Evolutionary conservation across 2,888 invertebrate genomes (phyloP), one percentile per base, ranked within the genome.

Genomic region (Furcula furcula): DNA sequence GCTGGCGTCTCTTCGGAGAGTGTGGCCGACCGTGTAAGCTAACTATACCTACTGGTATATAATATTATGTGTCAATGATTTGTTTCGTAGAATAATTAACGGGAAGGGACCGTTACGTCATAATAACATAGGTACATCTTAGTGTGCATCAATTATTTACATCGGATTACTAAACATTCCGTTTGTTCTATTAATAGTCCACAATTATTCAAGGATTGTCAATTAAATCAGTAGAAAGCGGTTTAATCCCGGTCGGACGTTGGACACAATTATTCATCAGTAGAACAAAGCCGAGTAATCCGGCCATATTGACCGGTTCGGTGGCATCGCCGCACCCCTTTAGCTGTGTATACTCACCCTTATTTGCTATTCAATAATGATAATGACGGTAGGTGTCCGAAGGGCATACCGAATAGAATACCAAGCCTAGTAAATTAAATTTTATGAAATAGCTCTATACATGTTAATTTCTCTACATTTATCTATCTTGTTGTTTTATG

Each of bases 181-280:
- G 67, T 75, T 70, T 70, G 75, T 74, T 64, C 63, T 73, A 79
- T 78, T 77, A 81, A 80, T 78, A 73, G 77, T 67, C 67, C 69
- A 74, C 80, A 80, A 82, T 82, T 76, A 81, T 76, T 71, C 67
- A 67, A 67, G 80, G 70, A 76, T 79, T 79, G 81, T 83, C 84
- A 84, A 85, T 85, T 83, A 82, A 83, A 84, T 85, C 80, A 81
- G 70, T 70, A 78, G 80, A 81, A 78, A 83, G 76, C 82, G 70
- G 69, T 73, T 78, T 77, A 84, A 82, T 77, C 81, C 82, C 70
- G 76, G 74, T 74, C 76, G 79, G 75, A 66, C 65, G 70, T 66
- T 73, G 83, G 82, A 79, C 81, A 82, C 80, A 83, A 83, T 84
- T 84, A 86, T 85, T 86, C 85, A 85, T 84, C 83, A 82, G 77